These are phyloP conservation scores for Pollenia griseotomentosa DNA, from an alignment of 2,888 invertebrate genomes.

Conservation along the genomic window DNA sequence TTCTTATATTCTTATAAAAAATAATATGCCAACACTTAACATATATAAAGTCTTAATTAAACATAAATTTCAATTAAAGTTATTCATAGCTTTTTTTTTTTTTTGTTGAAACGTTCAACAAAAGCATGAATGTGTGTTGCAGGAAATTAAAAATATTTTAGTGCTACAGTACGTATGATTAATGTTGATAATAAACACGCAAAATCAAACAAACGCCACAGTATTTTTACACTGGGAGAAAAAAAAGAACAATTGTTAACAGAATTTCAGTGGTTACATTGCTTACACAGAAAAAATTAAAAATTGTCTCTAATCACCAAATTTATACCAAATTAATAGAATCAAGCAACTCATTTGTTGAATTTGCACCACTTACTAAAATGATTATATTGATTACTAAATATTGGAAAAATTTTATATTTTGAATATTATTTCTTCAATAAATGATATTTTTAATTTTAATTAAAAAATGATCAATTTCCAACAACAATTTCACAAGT, in stretches of 20 bases:
- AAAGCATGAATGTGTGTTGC: neutral
- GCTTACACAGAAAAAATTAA: no score
- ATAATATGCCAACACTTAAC: neutral
- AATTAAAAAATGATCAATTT: no score
- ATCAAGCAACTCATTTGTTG: no score
- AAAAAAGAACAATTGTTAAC: neutral
- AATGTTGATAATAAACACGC: conserved; percentile 32
- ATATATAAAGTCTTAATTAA: conserved; percentile 25
- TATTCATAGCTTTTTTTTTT: neutral
- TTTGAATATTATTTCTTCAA: no score
- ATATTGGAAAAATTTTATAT: no score
- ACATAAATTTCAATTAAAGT: conserved; percentile 42
- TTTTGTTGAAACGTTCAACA: neutral
- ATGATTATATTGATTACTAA: no score
- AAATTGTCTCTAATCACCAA: no score
- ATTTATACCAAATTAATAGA: no score
- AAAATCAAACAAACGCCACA: neutral
- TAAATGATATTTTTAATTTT: no score
- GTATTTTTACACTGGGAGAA: neutral
- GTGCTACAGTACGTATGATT: conserved; percentile 33
- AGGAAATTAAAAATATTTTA: neutral
- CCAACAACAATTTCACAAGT: no score
- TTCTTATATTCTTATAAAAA: neutral
- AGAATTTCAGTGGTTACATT: neutral
- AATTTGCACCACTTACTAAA: no score